Conservation (phyloP, 2,888 invertebrate genomes). For the Phengaris arion region DNA sequence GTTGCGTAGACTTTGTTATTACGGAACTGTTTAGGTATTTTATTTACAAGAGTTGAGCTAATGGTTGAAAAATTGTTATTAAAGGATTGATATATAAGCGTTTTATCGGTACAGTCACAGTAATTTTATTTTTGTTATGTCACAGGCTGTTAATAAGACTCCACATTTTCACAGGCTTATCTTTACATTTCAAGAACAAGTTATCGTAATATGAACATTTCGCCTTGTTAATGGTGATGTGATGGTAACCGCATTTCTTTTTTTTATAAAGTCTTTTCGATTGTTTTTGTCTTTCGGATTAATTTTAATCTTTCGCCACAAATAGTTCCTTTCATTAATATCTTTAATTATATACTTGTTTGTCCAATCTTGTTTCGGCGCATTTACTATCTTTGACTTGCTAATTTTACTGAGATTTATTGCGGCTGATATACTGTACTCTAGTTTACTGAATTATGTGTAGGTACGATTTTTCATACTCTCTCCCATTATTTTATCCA, state of each 20-base stretch:
- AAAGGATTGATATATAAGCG: constrained; percentile 36
- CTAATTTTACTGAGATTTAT: neutral
- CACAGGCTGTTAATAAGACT: no score
- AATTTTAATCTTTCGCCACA: neutral
- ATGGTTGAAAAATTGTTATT: constrained; percentile 36
- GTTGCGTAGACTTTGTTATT: neutral
- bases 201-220: no score
- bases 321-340: neutral
- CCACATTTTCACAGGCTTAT: no score
- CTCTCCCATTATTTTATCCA: neutral
- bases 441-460: neutral
- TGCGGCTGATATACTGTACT: neutral
- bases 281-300: neutral
- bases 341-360: neutral
- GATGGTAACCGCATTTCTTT: no score
- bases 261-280: neutral
- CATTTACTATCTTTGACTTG: neutral
- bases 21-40: constrained; percentile 34
- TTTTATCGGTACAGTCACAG: constrained; percentile 29
- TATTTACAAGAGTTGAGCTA: constrained; percentile 33
- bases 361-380: neutral
- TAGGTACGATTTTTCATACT: neutral
- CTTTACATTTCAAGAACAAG: no score
- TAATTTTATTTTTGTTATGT: no score
- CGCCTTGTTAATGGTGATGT: no score